A percentile compares a stretch with the other conserved stretches of the same genome.
Evolutionary conservation across 2,888 invertebrate species (phyloP).

Genomic region (Coleophora deauratella): DNA sequence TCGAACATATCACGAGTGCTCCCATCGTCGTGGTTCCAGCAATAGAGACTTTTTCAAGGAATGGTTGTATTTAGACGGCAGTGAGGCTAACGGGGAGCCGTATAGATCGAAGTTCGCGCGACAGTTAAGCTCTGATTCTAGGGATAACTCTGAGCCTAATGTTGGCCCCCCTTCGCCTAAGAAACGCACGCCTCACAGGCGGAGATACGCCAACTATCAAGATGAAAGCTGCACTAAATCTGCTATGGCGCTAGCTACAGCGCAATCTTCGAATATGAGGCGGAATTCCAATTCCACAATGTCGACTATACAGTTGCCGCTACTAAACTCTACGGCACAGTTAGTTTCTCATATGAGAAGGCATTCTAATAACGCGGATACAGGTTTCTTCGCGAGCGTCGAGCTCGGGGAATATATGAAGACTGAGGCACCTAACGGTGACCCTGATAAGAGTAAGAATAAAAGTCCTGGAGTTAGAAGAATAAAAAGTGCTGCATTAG

Average conservation of each 20-base stretch:
- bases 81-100: constrained; percentile 56
- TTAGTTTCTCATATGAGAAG: constrained; percentile 70
- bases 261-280: constrained; percentile 68
- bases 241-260: constrained; percentile 60
- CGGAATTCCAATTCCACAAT: constrained; percentile 76
- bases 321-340: constrained; percentile 63
- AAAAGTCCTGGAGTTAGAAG: constrained; percentile 77
- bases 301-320: constrained; percentile 75
- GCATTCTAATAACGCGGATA: constrained; percentile 77
- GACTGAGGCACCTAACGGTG: constrained; percentile 63
- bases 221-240: constrained; percentile 68
- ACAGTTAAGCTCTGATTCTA: constrained; percentile 69
- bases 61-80: constrained; percentile 59
- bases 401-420: constrained; percentile 70
- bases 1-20: constrained; percentile 55
- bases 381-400: constrained; percentile 72
- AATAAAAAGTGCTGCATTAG: constrained; percentile 81
- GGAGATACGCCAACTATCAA: constrained; percentile 58
- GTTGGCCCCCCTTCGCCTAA: constrained; percentile 65
- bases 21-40: constrained; percentile 47
- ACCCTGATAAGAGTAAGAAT: constrained; percentile 62
- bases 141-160: constrained; percentile 66
- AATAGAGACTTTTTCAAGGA: constrained; percentile 63
- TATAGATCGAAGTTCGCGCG: constrained; percentile 70
- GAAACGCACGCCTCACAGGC: constrained; percentile 50